A percentile compares a stretch with the other conserved stretches of the same genome.
These are phyloP conservation scores for Calameuta pallipes DNA, from an alignment of 2,888 invertebrate genomes.

Conservation along the genomic window DNA sequence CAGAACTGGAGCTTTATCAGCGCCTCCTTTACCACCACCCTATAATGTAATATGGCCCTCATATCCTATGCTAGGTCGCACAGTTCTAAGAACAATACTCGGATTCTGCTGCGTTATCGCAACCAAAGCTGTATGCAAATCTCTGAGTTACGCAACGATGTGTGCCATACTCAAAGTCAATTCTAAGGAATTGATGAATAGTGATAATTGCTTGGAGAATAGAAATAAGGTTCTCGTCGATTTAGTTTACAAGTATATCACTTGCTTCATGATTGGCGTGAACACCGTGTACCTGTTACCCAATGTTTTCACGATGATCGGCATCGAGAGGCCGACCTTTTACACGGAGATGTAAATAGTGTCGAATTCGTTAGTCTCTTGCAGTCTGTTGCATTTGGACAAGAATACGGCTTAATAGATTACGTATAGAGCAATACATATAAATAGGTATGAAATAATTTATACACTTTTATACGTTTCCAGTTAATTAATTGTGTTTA, in stretches of 20 bases:
- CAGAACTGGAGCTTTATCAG: conserved; percentile 78
- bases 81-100: conserved; percentile 77
- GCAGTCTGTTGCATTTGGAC: neutral
- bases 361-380: neutral
- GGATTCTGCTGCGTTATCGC: conserved; percentile 82
- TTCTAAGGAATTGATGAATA: conserved; percentile 74
- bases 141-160: conserved; percentile 75
- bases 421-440: neutral
- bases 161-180: conserved; percentile 78
- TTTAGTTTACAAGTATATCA: conserved; percentile 84
- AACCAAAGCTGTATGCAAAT: conserved; percentile 77
- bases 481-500: neutral
- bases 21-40: conserved; percentile 74
- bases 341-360: conserved; percentile 81
- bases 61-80: conserved; percentile 75
- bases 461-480: neutral
- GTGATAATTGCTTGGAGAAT: conserved; percentile 75
- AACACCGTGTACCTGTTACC: conserved; percentile 83
- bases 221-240: conserved; percentile 82
- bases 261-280: conserved; percentile 83
- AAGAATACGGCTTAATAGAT: neutral
- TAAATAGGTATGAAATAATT: conserved; percentile 5
- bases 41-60: conserved; percentile 86
- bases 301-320: conserved; percentile 78
- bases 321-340: conserved; percentile 85